These are phyloP conservation scores for Osmerus mordax DNA, from an alignment of 2,113 vertebrate genomes.

Conservation along the genomic window DNA sequence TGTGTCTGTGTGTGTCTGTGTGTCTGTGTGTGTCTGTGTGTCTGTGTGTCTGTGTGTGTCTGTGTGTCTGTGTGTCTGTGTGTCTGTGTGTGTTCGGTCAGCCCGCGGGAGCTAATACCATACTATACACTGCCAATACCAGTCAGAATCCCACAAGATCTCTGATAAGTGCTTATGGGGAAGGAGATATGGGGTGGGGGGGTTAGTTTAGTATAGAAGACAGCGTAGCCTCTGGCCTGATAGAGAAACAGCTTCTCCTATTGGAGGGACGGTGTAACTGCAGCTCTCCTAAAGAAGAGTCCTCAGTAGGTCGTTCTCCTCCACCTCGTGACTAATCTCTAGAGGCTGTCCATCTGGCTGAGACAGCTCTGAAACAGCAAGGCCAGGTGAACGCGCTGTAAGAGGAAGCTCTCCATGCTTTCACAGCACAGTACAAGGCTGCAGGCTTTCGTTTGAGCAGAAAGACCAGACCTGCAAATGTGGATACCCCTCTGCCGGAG, in stretches of 20 bases:
- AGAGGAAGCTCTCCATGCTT: slow-evolving; percentile 55
- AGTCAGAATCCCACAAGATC: too few relatives aligned
- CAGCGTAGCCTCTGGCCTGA: neutral
- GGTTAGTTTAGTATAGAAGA: neutral
- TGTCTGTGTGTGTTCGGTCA: neutral
- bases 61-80: neutral
- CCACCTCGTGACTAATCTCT: slow-evolving; percentile 9
- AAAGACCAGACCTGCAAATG: slow-evolving; percentile 57
- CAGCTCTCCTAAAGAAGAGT: neutral
- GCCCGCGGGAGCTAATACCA: neutral
- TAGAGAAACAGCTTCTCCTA: slow-evolving; percentile 2
- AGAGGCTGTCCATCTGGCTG: slow-evolving; percentile 45
- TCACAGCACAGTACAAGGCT: slow-evolving; percentile 45
- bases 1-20: neutral
- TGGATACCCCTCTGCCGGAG: slow-evolving; percentile 44
- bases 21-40: neutral
- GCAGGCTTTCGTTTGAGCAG: slow-evolving; percentile 17
- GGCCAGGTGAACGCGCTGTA: slow-evolving; percentile 50
- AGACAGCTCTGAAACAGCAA: slow-evolving; percentile 51
- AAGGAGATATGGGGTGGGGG: neutral
- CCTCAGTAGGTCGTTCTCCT: neutral
- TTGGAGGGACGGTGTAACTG: neutral
- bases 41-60: neutral
- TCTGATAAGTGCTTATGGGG: neutral
- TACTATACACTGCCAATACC: too few relatives aligned